Conservation (phyloP, 2,888 invertebrate genomes). For the Nipponacmea schrenckii region DNA sequence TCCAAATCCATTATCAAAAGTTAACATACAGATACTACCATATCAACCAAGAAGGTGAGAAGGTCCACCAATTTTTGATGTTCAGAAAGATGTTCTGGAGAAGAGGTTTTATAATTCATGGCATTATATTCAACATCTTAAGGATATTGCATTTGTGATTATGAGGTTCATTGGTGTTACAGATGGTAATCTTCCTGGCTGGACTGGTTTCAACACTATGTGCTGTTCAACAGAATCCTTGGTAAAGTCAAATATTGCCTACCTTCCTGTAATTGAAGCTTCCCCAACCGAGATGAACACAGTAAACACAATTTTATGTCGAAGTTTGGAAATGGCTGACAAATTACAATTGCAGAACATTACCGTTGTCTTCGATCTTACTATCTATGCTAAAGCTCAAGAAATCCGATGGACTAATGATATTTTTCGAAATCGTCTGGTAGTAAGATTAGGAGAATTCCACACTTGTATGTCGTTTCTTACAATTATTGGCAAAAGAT, state of each 20-base stretch:
- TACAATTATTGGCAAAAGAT: constrained; percentile 20
- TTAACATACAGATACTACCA: background rate
- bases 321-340: constrained; percentile 21
- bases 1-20: background rate
- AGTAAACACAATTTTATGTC: constrained; percentile 11
- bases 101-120: background rate
- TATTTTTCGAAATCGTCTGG: background rate
- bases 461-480: constrained; percentile 22
- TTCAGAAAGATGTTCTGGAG: background rate
- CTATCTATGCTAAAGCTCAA: constrained; percentile 25
- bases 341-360: constrained; percentile 14
- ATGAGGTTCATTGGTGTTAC: background rate
- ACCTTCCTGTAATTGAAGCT: background rate
- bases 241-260: background rate
- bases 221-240: background rate
- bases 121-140: background rate
- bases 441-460: constrained; percentile 21
- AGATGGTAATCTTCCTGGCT: constrained; percentile 9
- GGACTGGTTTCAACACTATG: constrained; percentile 16
- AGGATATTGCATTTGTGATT: background rate
- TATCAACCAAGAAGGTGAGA: background rate
- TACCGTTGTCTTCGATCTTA: constrained; percentile 23
- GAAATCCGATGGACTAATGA: constrained; percentile 22
- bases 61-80: background rate
- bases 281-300: background rate